Percentiles rank a stretch among this genome's conserved stretches.
Evolutionary conservation across 2,888 invertebrate species (phyloP).

Genomic region (Zele albiditarsus): DNA sequence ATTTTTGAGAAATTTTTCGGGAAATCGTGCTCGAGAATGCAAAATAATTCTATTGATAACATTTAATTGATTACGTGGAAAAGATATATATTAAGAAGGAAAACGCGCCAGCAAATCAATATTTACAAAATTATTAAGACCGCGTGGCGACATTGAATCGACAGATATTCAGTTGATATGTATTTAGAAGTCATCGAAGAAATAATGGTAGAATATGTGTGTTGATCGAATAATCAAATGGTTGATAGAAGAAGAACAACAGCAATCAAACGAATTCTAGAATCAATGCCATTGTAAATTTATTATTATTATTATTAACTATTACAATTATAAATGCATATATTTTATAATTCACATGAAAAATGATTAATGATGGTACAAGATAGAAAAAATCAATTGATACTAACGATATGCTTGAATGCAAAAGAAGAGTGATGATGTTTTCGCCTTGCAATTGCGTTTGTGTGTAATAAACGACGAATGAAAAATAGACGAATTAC

Average conservation of each 20-base stretch:
- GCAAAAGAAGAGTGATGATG: neutral
- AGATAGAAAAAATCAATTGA: slow-evolving; percentile 40
- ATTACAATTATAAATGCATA: slow-evolving; percentile 57
- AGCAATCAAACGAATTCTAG: neutral
- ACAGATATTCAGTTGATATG: neutral
- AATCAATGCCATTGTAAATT: slow-evolving; percentile 36
- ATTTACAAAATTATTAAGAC: neutral
- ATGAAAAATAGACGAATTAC: slow-evolving; percentile 8
- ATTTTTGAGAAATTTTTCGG: neutral
- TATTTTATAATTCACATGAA: slow-evolving; percentile 64
- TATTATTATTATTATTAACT: slow-evolving; percentile 45
- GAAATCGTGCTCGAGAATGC: neutral
- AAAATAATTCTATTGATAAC: neutral
- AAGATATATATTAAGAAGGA: no score
- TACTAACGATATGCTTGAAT: slow-evolving; percentile 42
- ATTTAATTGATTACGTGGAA: no score
- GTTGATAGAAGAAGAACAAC: neutral
- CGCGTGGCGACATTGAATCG: neutral
- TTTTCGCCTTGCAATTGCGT: slow-evolving; percentile 49
- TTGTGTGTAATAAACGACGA: slow-evolving; percentile 50
- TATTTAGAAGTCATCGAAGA: neutral
- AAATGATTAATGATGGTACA: slow-evolving; percentile 44
- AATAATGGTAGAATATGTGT: slow-evolving; percentile 15
- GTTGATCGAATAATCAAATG: slow-evolving; percentile 22
- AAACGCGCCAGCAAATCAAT: neutral